Base-by-base conservation (phyloP, 2,888 invertebrate species). In the Philaethria dido region DNA sequence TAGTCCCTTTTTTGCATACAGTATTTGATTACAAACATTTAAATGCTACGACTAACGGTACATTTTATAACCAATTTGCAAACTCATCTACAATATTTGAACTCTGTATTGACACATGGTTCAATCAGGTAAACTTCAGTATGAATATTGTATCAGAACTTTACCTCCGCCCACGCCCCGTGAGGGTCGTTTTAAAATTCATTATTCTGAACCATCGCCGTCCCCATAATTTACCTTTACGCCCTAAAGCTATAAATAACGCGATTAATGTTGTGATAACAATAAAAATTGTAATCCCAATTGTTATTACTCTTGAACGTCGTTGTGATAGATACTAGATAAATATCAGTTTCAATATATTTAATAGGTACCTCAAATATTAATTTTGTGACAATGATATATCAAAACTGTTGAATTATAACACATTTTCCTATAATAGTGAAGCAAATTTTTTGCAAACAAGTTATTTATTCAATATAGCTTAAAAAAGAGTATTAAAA, bases 121-220 rank as follows among this genome's bases (percentile, higher is more conserved):
- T 47, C 25, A 55, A 66, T 54, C 39, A 59, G 59, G 44, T 63
- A 29, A 66, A 63, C 36, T 69, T 66, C n/a, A 39, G 16, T 36
- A 63, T 64, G 63, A 55, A 66, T 64, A 66, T 61, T 66, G 57
- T 63, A 64, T n/a, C 45, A 47, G n/a, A 14, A 69, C 39, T 42
- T 45, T 45, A 47, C 44, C 29, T 16, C 60, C 33, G 14, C 60
- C 45, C n/a, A 55, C 60, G 16, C 44, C 13, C 57, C 50, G 48
- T 57, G 59, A 22, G 45, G 54, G 29, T 61, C 47, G 52, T 62
- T 45, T 66, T 65, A 59, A 69, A 65, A 66, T 65, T 65, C 59
- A 69, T 69, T 66, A 55, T 60, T 69, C 52, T 66, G 52, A 60
- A 66, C 62, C 61, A 64, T 55, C 25, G 52, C 45, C 54, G 29